Conservation (phyloP, 2,888 invertebrate species). For the Lithophane semibrunnea region DNA sequence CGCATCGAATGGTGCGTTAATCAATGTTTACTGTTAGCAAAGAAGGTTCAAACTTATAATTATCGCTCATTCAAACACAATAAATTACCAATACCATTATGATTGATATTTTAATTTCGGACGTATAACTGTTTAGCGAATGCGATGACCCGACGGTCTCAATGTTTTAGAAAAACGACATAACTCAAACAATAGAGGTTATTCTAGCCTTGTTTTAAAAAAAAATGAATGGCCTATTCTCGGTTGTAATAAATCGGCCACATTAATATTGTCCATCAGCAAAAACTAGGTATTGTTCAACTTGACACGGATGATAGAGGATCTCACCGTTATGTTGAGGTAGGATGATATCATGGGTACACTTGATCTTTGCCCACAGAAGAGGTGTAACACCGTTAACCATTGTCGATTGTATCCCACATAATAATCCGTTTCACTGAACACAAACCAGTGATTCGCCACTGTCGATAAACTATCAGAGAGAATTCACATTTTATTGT, state of each 20-base stretch:
- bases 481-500: constrained; percentile 28
- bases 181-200: constrained; percentile 56
- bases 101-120: constrained; percentile 74
- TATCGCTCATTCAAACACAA: constrained; percentile 69
- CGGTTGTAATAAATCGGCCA: constrained; percentile 54
- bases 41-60: constrained; percentile 63
- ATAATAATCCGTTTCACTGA: constrained; percentile 41
- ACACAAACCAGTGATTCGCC: constrained; percentile 36
- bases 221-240: constrained; percentile 51
- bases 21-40: constrained; percentile 67
- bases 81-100: constrained; percentile 64
- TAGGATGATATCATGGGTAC: constrained; percentile 49
- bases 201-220: constrained; percentile 21
- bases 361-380: constrained; percentile 59
- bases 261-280: constrained; percentile 58
- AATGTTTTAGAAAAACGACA: constrained; percentile 38
- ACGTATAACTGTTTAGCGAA: constrained; percentile 70
- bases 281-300: constrained; percentile 66
- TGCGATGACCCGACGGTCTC: constrained; percentile 60
- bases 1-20: constrained; percentile 55
- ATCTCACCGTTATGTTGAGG: constrained; percentile 70
- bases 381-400: constrained; percentile 63
- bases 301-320: constrained; percentile 63
- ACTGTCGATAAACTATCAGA: constrained; percentile 25
- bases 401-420: constrained; percentile 52